Conservation (phyloP, 2,888 invertebrate genomes). For the Ophraella communa region DNA sequence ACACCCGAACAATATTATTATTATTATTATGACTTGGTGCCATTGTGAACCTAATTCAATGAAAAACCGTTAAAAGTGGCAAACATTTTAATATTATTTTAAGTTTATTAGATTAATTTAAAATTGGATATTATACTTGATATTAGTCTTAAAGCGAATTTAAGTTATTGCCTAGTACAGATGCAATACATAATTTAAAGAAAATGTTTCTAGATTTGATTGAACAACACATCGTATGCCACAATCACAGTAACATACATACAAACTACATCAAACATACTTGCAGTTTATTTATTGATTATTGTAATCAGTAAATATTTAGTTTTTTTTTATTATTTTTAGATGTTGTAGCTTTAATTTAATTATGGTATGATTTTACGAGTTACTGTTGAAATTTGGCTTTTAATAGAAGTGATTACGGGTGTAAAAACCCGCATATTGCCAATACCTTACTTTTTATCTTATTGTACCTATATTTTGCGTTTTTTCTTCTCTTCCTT, state of each 20-base stretch:
- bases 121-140: no score
- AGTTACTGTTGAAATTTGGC: constrained; percentile 57
- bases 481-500: constrained; percentile 62
- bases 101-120: no score
- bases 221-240: constrained; percentile 41
- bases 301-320: constrained; percentile 55
- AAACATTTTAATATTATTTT: no score
- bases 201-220: constrained; percentile 8
- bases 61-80: no score
- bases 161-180: not conserved
- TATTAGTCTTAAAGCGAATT: constrained; percentile 1
- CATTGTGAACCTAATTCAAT: no score
- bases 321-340: constrained; percentile 55
- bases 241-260: constrained; percentile 59
- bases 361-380: constrained; percentile 49
- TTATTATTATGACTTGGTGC: no score
- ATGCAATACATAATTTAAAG: not conserved
- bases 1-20: no score
- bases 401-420: constrained; percentile 37
- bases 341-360: constrained; percentile 59
- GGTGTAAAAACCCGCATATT: constrained; percentile 23
- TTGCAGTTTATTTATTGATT: constrained; percentile 54
- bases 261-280: constrained; percentile 59
- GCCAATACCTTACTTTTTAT: constrained; percentile 50
- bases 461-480: constrained; percentile 62